Base-by-base conservation (phyloP, 2,797 vertebrate species). In the Austrolebias charrua region DNA sequence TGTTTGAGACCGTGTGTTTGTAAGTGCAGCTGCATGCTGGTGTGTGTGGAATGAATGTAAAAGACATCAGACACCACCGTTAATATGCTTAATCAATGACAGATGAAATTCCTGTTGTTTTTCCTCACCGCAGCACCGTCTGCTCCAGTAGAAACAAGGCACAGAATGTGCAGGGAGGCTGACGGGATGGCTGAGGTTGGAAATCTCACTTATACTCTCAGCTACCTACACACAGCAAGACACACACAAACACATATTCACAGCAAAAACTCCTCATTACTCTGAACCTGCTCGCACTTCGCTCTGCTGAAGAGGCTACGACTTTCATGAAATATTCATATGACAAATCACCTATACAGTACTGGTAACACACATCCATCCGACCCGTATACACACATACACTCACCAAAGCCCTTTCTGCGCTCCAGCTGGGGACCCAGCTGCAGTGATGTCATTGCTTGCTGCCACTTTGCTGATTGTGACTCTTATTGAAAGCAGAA, bases 401-500 rank as follows among this genome's bases (percentile, higher is more conserved):
- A 74, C 73, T 76, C 79, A 73, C 84, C 82, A 87, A 86, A 87
- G 86, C 83, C 80, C 70, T 91, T 78, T 90, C 84, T 90, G 86
- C 80, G 82, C 84, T 90, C 85, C 89, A 92, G 86, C 88, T 91
- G 90, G 94, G 92, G 84, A 89, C 90, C 89, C 95, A 95, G 95
- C 95, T 96, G 95, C 93, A 89, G 83, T 96, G 94, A 96, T 94
- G 94, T 95, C 94, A 96, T 92, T 82, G 77, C 79, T 89, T 88
- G 92, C 91, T 90, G 93, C 93, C 91, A 94, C 94, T 94, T 95
- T 94, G 90, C 94, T 94, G 94, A 95, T 95, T 93, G 92, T 93
- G 87, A 89, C 84, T 90, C 89, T 90, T 95, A 95, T 95, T 95
- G 91, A 94, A 95, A 95, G 92, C 95, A 96, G 95, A 94, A 85